Evolutionary conservation across 1,140 invertebrate species (phyloP).

Genomic region (Calephelis nemesis): DNA sequence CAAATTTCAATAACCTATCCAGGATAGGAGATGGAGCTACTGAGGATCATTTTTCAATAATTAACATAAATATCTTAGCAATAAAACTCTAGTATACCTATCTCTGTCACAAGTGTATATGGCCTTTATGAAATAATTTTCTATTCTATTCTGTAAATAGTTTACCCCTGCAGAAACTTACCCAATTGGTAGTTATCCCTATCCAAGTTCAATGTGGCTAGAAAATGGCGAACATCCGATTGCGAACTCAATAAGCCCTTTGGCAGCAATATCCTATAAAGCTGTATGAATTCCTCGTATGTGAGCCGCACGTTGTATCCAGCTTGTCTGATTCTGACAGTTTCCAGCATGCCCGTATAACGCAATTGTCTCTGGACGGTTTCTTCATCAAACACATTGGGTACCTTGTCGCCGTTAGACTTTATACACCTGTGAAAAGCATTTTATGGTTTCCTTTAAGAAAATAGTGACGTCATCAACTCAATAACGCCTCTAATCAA

Average conservation of each 20-base stretch:
- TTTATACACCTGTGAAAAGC: conserved; percentile 88
- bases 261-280: conserved; percentile 93
- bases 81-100: too few relatives aligned
- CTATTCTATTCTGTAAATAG: too few relatives aligned
- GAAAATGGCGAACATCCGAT: conserved; percentile 88
- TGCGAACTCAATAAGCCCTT: conserved; percentile 91
- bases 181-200: conserved; percentile 95
- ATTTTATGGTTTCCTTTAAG: not conserved
- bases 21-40: too few relatives aligned
- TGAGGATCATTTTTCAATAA: too few relatives aligned
- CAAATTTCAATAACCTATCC: too few relatives aligned
- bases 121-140: too few relatives aligned
- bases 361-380: conserved; percentile 93
- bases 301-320: conserved; percentile 96
- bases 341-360: conserved; percentile 98
- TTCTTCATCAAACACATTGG: conserved; percentile 96
- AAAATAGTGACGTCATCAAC: too few relatives aligned
- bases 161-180: conserved; percentile 39
- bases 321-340: conserved; percentile 95
- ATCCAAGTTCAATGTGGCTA: conserved; percentile 89
- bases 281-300: conserved; percentile 96
- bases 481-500: too few relatives aligned
- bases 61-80: too few relatives aligned
- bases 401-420: conserved; percentile 94
- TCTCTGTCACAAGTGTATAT: too few relatives aligned